Evolutionary conservation across 2,797 vertebrate genomes (phyloP), one percentile per base, ranked within the genome.

Genomic region (Eremophila alpestris): DNA sequence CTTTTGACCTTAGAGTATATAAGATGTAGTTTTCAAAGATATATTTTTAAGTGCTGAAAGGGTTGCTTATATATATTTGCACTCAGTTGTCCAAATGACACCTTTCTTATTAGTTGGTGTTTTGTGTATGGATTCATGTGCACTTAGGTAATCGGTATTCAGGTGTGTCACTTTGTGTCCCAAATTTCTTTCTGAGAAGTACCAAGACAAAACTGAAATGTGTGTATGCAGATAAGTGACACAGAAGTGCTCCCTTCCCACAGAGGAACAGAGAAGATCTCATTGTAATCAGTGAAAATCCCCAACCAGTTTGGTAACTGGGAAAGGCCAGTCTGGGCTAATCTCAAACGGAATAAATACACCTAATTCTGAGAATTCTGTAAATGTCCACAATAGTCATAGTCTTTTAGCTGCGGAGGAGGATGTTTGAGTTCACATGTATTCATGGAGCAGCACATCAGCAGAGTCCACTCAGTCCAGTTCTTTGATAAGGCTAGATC

Each of bases 331-430:
- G 3, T 22, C 10, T 59, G 11, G 21, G 13, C 30, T 92, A 26
- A 40, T 30, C 14, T 85, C 38, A 65, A 34, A 13, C 6, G 7
- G 15, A 75, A 41, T 16, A 82, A 81, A 26, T 65, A 76, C 78
- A 59, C 12, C 14, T 73, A 3, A 10, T 46, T 40, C 18, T 20
- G 73, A 83, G 80, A 41, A 54, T 7, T 32, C 5, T 5, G 2
- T 23, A 19, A 24, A 20, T 29, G 30, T 24, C 43, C 18, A 15
- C 7, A 7, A 5, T 5, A 55, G 13, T 10, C 0, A 0, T 54
- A 24, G 41, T 30, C 27, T 48, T 80, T 67, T 17, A 30, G 69
- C 20, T 59, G 4, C 11, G 29, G 55, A 68, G 43, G n/a, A 54
- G 24, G 27, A n/a, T 62, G 9, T 12, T 64, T 59, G 48, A 73